Conservation (phyloP, 53 echinoderm and acorn worm species). For the Stichopus horrens region DNA sequence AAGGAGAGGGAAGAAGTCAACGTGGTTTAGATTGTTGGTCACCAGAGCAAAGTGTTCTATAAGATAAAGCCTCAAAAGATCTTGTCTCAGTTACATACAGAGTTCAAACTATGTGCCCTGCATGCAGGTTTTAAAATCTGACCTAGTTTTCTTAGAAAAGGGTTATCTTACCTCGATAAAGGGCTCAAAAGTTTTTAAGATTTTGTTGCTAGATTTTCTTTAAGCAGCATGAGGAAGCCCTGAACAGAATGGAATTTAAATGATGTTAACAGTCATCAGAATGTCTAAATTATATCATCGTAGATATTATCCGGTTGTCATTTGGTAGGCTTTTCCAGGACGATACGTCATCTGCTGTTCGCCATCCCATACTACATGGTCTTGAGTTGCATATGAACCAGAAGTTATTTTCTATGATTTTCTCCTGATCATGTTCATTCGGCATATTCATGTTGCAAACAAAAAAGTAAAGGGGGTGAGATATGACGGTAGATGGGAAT, state of each 20-base stretch:
- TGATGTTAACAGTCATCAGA: too few species aligned
- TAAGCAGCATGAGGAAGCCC: background rate
- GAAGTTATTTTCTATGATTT: too few species aligned
- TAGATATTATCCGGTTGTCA: too few species aligned
- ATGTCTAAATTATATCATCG: too few species aligned
- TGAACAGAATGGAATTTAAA: background rate
- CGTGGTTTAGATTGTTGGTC: background rate
- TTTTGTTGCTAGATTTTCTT: background rate
- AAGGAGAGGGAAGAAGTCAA: background rate
- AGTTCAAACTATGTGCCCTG: background rate
- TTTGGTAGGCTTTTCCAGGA: too few species aligned
- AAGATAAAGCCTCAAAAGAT: background rate
- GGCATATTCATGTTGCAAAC: too few species aligned
- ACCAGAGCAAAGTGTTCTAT: background rate
- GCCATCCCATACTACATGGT: too few species aligned
- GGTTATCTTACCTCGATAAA: background rate
- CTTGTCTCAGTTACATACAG: background rate
- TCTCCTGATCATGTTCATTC: too few species aligned
- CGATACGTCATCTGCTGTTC: too few species aligned
- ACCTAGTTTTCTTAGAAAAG: conserved; percentile 13
- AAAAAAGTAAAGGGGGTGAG: too few species aligned
- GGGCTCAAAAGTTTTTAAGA: background rate
- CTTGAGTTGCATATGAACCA: too few species aligned
- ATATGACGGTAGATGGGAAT: too few species aligned
- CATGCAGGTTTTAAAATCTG: background rate